Base-by-base conservation (phyloP, 2,888 invertebrate genomes). In the Dugesia japonica region DNA sequence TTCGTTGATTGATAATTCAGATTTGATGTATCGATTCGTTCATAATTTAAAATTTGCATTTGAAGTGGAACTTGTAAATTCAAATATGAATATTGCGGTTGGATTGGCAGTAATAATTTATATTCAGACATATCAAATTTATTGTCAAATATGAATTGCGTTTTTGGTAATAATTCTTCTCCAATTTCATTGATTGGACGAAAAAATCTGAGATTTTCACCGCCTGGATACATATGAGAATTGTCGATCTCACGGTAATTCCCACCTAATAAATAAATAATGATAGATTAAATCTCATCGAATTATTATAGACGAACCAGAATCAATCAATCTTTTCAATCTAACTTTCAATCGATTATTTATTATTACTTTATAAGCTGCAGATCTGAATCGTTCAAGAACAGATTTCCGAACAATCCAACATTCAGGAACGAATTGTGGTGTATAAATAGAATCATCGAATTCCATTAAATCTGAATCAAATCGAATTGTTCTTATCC, bases 11-110 rank as follows among this genome's bases (percentile, higher is more conserved):
- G 56, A 23, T 56, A 56, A 23, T n/a, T 20, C 17, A 56, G 17
- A 56, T 7, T 20, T 56, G 56, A 56, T 7, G 23, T 56, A 23
- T 56, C 56, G 4, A 56, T n/a, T n/a, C 56, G 4, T n/a, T 56
- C 56, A n/a, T 56, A 56, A n/a, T 56, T 56, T 23, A 56, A n/a
- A n/a, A 56, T n/a, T 4, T 56, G 56, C 56, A 56, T 56, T 23
- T 56, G 56, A 4, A 56, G 23, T n/a, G 56, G 56, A 56, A 56
- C 56, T 23, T 20, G 20, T 20, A 56, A 23, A 56, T 23, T n/a
- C 56, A 56, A 56, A 56, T 56, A 56, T 20, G n/a, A 20, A 56
- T 56, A 56, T 56, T 56, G n/a, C n/a, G 56, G 56, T n/a, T 56
- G 56, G 7, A 56, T 56, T 23, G 56, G 56, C 23, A 56, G 23